A percentile compares a stretch with the other conserved stretches of the same genome.
Evolutionary conservation across 2,888 invertebrate species (phyloP).

Genomic region (Apantesis nais): DNA sequence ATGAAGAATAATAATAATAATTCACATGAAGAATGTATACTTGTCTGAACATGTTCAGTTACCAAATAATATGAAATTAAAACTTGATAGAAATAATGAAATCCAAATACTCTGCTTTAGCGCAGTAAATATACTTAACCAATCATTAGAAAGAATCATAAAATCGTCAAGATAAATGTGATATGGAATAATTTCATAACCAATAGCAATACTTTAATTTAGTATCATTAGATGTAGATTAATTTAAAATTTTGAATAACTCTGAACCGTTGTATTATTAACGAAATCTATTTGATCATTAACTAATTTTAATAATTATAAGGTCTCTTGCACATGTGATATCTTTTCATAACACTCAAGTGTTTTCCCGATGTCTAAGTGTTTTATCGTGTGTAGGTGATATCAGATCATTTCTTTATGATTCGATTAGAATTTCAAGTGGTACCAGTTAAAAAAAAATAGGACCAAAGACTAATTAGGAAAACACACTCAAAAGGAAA

Average conservation of each 20-base stretch:
- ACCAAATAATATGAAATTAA: constrained; percentile 19
- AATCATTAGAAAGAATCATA: constrained; percentile 33
- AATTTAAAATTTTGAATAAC: constrained; percentile 40
- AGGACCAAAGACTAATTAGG: constrained; percentile 61
- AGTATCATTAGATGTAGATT: constrained; percentile 54
- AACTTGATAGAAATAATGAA: constrained; percentile 25
- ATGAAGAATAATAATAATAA: too few relatives aligned
- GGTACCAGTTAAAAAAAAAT: constrained; percentile 47
- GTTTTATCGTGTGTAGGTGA: background rate
- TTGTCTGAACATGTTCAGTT: constrained; percentile 30
- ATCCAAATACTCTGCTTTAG: constrained; percentile 25
- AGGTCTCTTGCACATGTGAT: constrained; percentile 31
- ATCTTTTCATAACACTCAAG: constrained; percentile 4
- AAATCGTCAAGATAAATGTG: constrained; percentile 65
- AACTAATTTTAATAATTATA: constrained; percentile 20
- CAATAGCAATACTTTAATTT: constrained; percentile 43
- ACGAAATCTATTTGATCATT: constrained; percentile 30
- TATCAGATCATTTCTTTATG: constrained; percentile 11
- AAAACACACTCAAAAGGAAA: constrained; percentile 36
- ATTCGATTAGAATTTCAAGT: constrained; percentile 32
- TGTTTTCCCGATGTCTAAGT: background rate
- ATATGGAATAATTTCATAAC: constrained; percentile 55
- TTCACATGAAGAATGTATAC: background rate
- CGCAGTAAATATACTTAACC: constrained; percentile 29
- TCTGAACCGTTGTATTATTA: constrained; percentile 35